A percentile compares a stretch with the other conserved stretches of the same genome.
phyloP scores from a whole-genome alignment of 1,140 invertebrate species.

The Limonius californicus region DNA sequence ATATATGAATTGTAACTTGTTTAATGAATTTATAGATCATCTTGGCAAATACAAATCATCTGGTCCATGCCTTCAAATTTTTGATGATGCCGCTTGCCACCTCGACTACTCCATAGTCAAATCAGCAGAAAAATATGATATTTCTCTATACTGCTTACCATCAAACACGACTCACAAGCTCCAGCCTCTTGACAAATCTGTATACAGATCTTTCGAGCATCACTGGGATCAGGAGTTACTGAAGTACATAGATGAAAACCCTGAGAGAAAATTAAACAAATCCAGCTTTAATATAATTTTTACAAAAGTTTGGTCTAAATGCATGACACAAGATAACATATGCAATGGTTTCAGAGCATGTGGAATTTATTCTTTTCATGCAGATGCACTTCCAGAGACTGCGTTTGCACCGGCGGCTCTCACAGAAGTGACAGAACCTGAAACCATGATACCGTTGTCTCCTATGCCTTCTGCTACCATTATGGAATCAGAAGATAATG shows the following conservation, averaged over 20 bases:
- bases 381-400: background rate
- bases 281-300: slow-evolving; percentile 5
- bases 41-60: slow-evolving; percentile 2
- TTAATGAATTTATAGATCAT: slow-evolving; percentile 5
- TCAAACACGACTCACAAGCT: slow-evolving; percentile 7
- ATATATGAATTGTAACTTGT: background rate
- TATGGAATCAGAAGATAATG: no score
- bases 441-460: no score
- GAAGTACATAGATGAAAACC: background rate
- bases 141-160: background rate
- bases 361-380: background rate
- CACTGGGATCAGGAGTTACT: slow-evolving; percentile 15
- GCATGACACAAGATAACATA: background rate
- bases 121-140: background rate
- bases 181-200: background rate
- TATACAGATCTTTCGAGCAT: background rate
- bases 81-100: background rate
- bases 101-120: slow-evolving; percentile 6
- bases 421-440: no score
- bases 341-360: background rate
- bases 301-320: background rate
- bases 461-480: no score
- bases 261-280: slow-evolving; percentile 2
- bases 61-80: slow-evolving; percentile 13
- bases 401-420: background rate